phyloP scores from a whole-genome alignment of 2,113 vertebrate species.

The Dromaius novaehollandiae region DNA sequence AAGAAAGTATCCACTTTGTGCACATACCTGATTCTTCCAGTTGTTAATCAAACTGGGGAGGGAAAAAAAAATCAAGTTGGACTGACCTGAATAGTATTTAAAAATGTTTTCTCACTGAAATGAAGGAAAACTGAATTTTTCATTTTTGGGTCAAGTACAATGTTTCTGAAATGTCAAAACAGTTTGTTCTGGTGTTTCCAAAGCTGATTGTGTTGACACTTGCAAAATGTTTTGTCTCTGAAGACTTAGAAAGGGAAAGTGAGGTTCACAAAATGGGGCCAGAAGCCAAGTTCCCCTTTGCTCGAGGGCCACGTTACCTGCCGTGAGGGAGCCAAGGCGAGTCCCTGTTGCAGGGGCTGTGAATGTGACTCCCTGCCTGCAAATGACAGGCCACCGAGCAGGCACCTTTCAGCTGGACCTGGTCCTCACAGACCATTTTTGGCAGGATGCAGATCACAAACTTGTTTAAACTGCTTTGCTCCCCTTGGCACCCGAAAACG shows the following conservation, averaged over 20 bases:
- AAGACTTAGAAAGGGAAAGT: neutral
- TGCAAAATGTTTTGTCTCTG: neutral
- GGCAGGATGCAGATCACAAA: neutral
- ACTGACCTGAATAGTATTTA: neutral
- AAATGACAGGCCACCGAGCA: neutral
- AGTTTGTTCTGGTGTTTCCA: neutral
- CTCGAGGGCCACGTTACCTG: neutral
- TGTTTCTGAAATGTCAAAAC: neutral
- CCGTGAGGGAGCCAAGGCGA: fast-evolving
- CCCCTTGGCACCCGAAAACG: neutral
- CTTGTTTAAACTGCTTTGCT: neutral
- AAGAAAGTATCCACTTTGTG: neutral
- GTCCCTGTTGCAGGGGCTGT: neutral
- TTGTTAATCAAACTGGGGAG: neutral
- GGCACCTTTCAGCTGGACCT: neutral
- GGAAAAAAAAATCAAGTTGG: neutral
- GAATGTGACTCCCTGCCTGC: neutral
- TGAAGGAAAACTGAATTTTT: neutral
- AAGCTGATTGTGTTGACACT: neutral
- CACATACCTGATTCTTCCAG: neutral
- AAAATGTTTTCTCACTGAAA: neutral
- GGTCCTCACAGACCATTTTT: too few species aligned
- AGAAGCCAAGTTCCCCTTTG: fast-evolving
- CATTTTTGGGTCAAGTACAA: neutral
- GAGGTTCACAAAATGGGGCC: neutral